Evolutionary conservation across 2,888 invertebrate species (phyloP), one percentile per base, ranked within the genome.

Genomic region (Abrostola tripartita): DNA sequence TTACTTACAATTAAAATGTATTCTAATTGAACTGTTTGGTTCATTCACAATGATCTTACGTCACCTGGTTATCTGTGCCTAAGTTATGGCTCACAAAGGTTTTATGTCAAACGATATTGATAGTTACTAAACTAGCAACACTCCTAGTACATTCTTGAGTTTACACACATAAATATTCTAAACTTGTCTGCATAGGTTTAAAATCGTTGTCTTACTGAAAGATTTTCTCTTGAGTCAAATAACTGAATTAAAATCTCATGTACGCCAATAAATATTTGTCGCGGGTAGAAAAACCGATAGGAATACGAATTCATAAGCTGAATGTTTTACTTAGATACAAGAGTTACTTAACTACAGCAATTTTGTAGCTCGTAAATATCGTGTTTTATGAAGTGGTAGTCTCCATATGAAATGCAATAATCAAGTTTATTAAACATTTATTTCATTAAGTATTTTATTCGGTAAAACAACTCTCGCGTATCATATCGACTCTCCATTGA

Each of bases 1-100:
- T 79, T 72, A 67, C 81, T 84, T 85, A 85, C 50, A 61, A 71
- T 62, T 82, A 83, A 76, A 79, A 67, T 70, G 65, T 69, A 77
- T 56, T 63, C 73, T 82, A 74, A 74, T 69, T 70, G 61, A 70
- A 72, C 69, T 65, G 37, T 58, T 49, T 61, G 58, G 72, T 64
- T 68, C 73, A 10, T 67, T 67, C 68, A 66, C 57, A 68, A 61
- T 68, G 52, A 66, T 70, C 60, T 64, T 37, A 54, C 50, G 35
- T 59, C 60, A 50, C 76, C 71, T 71, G 66, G 64, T 52, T 51
- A 66, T 72, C 76, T 54, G 67, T 51, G 57, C 54, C 37, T 14
- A 24, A 54, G 49, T 53, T 51, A 62, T 62, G 78, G 67, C 68
- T 69, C 53, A 35, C 24, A 52, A 54, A 52, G 61, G 58, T 55